Conservation (phyloP, 2,113 vertebrate genomes). For the Aix galericulata region DNA sequence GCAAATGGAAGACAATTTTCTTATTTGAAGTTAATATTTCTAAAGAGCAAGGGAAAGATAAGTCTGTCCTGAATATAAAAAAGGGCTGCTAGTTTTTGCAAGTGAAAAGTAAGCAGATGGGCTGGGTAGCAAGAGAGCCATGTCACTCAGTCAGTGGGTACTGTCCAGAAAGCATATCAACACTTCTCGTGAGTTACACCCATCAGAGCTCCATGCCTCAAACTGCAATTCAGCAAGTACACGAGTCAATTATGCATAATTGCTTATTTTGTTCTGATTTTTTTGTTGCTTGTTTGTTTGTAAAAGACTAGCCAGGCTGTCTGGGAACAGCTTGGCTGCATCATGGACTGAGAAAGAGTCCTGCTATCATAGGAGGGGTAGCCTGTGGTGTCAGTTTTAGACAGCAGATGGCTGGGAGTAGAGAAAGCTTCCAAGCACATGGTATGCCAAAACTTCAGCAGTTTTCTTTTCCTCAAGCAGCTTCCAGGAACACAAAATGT, state of each 20-base stretch:
- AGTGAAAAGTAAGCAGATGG: constrained; percentile 57
- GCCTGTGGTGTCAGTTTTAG: constrained; percentile 23
- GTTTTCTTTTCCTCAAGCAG: constrained; percentile 26
- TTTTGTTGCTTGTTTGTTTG: constrained; percentile 44
- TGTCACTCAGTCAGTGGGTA: constrained; percentile 27
- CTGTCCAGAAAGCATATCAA: constrained; percentile 58
- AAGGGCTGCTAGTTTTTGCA: constrained; percentile 24
- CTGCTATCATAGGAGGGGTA: background rate
- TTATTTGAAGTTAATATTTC: constrained; percentile 1
- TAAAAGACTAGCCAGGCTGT: constrained; percentile 51
- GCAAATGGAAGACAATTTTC: background rate
- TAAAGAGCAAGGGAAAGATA: background rate
- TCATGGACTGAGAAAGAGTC: constrained; percentile 38
- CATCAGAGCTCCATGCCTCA: background rate
- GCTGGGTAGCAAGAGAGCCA: background rate
- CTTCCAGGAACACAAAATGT: constrained; percentile 17
- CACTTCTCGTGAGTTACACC: background rate
- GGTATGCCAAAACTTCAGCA: constrained; percentile 42
- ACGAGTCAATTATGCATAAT: constrained; percentile 41
- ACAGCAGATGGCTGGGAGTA: constrained; percentile 53
- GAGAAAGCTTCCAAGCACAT: constrained; percentile 50
- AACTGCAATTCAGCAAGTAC: constrained; percentile 8
- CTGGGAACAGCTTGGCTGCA: constrained; percentile 65
- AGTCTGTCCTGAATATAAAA: constrained; percentile 29
- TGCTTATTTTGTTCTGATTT: constrained; percentile 13